Evolutionary conservation across 2,888 invertebrate species (phyloP).

Genomic region (Halictus quadricinctus): DNA sequence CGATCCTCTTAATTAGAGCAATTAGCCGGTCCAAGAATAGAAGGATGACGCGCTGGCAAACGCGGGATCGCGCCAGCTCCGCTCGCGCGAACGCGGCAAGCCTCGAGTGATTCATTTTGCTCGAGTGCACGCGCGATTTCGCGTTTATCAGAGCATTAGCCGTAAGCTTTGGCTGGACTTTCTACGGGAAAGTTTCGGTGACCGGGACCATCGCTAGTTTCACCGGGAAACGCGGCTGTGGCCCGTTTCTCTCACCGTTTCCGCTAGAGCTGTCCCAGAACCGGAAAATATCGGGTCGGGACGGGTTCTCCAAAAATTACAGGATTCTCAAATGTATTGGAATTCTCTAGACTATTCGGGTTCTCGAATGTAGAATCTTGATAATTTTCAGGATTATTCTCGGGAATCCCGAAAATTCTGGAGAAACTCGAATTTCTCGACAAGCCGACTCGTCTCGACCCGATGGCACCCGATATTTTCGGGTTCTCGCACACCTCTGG

Average conservation of each 20-base stretch:
- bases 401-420: too few relatives aligned
- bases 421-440: too few relatives aligned
- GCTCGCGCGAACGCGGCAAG: background rate
- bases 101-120: background rate
- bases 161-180: background rate
- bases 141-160: background rate
- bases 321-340: too few relatives aligned
- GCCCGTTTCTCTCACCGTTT: background rate
- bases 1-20: constrained; percentile 79
- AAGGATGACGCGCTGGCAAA: constrained; percentile 69
- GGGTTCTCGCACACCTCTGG: background rate
- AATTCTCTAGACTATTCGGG: too few relatives aligned
- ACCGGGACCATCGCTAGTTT: background rate
- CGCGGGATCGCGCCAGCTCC: constrained; percentile 31
- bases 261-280: background rate
- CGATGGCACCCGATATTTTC: background rate
- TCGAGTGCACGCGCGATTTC: background rate
- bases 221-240: background rate
- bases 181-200: background rate
- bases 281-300: background rate
- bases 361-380: too few relatives aligned
- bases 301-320: too few relatives aligned
- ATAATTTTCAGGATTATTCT: too few relatives aligned
- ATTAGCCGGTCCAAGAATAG: constrained; percentile 78
- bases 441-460: too few relatives aligned